A percentile compares a stretch with the other conserved stretches of the same genome.
phyloP scores from a whole-genome alignment of 1,140 invertebrate genomes.

The Aphelinus certus region DNA sequence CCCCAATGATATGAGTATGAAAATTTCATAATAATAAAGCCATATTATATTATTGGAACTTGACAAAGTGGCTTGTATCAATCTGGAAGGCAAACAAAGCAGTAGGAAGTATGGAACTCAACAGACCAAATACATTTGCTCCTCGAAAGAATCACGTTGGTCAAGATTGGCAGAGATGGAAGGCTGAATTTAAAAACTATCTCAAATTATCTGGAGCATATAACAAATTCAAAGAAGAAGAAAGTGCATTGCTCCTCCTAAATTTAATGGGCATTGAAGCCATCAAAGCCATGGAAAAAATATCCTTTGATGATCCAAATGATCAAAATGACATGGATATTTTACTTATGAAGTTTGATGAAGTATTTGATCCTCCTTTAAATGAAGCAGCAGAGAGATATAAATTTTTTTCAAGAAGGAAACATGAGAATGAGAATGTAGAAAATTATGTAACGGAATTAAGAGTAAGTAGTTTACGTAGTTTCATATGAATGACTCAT shows the following conservation, averaged over 20 bases:
- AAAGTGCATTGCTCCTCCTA: constrained; percentile 26
- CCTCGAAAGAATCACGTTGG: constrained; percentile 9
- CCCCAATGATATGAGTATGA: no score
- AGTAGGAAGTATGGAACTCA: background rate
- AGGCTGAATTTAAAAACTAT: constrained; percentile 26
- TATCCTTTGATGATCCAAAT: constrained; percentile 24
- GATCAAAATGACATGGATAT: constrained; percentile 21
- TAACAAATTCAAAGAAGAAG: background rate
- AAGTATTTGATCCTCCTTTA: constrained; percentile 15
- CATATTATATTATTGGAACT: no score
- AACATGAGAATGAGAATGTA: background rate
- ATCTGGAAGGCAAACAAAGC: background rate
- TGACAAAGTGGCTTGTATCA: no score
- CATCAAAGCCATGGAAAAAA: constrained; percentile 17
- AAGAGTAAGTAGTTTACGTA: background rate
- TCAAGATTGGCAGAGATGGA: constrained; percentile 36
- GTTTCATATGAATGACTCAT: no score
- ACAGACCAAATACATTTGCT: background rate
- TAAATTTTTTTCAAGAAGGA: background rate
- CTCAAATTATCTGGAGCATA: background rate
- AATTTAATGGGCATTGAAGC: constrained; percentile 43
- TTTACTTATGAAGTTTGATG: constrained; percentile 40
- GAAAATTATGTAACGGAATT: constrained; percentile 10
- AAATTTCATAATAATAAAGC: no score
- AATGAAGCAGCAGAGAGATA: constrained; percentile 7